Conservation (phyloP, 2,113 vertebrate species). For the Strigops habroptila region DNA sequence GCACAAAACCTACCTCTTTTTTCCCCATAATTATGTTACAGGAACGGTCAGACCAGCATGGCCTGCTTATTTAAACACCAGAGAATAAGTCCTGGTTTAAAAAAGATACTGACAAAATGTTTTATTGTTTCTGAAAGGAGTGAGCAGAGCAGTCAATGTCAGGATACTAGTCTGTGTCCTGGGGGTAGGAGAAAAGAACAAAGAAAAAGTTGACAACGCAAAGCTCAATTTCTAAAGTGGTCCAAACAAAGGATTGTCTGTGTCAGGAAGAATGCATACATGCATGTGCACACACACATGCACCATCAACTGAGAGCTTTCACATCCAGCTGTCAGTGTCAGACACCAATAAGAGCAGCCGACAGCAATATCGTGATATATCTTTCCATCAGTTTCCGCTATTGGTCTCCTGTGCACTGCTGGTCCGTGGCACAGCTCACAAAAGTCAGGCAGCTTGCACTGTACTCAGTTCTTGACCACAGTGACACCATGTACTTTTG, state of each 20-base stretch:
- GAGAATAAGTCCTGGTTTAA: not conserved
- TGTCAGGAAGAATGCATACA: not conserved
- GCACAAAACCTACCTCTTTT: not conserved
- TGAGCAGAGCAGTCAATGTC: not conserved
- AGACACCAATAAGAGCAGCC: not conserved
- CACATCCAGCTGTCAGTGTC: not conserved
- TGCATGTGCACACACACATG: accelerated
- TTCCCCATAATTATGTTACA: too few relatives aligned
- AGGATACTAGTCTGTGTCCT: not conserved
- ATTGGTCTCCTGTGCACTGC: accelerated
- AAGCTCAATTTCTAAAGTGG: not conserved
- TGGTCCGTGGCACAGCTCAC: not conserved
- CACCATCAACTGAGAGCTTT: accelerated
- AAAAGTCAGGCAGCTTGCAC: accelerated
- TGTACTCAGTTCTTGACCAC: not conserved
- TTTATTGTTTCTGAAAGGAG: not conserved
- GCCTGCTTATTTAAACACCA: not conserved
- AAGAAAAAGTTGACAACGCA: not conserved
- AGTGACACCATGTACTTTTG: not conserved
- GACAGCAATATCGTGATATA: accelerated
- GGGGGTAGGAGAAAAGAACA: not conserved
- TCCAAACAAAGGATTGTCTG: accelerated
- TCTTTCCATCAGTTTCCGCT: not conserved
- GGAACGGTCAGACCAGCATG: accelerated
- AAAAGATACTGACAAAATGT: not conserved